Evolutionary conservation across 2,888 invertebrate genomes (phyloP), one percentile per base, ranked within the genome.

Genomic region (Noctua fimbriata): DNA sequence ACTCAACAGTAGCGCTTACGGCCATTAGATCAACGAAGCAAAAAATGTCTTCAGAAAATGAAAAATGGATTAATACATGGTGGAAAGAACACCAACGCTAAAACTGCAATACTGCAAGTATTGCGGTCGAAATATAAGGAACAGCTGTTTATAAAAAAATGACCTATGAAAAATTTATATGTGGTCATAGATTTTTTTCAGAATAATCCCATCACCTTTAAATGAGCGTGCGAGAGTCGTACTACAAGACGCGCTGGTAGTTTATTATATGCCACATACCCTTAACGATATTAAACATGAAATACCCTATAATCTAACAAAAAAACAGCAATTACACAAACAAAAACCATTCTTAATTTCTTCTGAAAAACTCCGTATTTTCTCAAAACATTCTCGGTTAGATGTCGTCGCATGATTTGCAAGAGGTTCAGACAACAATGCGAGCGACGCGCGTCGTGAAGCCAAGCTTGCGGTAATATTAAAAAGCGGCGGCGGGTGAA

Each of bases 401-500:
- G 75, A 78, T 85, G 81, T 65, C 80, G 71, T 77, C 72, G 69
- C 58, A 36, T 69, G 86, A 83, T 76, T 83, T 75, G 78, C 73
- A 66, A 73, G 85, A 65, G 72, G 71, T 82, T 86, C 78, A 65
- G 76, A 73, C 79, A 73, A 90, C 89, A 90, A 89, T 88, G 82
- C 75, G 69, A 32, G 76, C 82, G 81, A 41, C 80, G 63, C 47
- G 28, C 52, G 36, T 63, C 80, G 87, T 81, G 87, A 91, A 92
- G 90, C 84, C 90, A 85, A 60, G 82, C 80, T 80, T 85, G 87
- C 77, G 84, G 88, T 87, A 80, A 91, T 90, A 92, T 92, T 91
- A 93, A 93, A 93, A 92, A 90, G 84, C 82, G 82, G 82, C 18
- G 63, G 63, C 32, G 87, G 87, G 80, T 81, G 88, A 86, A 90